Base-by-base conservation (phyloP, 2,888 invertebrate genomes). In the Saturnia pavonia region DNA sequence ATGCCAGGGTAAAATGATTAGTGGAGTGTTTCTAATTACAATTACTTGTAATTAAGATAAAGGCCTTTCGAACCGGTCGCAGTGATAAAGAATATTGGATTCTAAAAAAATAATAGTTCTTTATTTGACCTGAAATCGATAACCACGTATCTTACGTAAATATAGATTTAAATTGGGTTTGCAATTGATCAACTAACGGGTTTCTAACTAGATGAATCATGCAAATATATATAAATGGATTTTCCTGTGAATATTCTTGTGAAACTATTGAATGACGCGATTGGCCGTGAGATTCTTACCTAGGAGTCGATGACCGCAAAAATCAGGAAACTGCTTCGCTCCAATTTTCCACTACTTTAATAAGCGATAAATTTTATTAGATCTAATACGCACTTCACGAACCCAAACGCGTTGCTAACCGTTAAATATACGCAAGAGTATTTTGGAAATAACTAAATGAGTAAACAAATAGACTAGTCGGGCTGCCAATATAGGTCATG, bases 221-320 rank as follows among this genome's bases (percentile, higher is more conserved):
- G 70, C 71, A 76, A 76, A 78, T 73, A 72, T 76, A 77, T 73
- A 75, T 72, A 72, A 72, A 68, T 72, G 79, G 80, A 78, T 81
- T 85, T 85, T 82, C 84, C 85, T 81, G 73, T 51, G 76, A 71
- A 72, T 78, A 81, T 82, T 85, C 81, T 81, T 74, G 75, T 75
- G 76, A 84, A 78, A 77, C 67, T 75, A 75, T 65, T 65, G 40
- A 40, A n/a, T 40, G 65, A 65, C 65, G 65, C 34, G 65, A 40
- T 65, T 40, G 65, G 40, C 40, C 74, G 74, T 68, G 75, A 71
- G 74, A 73, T 73, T 72, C 70, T 60, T 72, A 79, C 77, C 77
- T 79, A 76, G 77, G 76, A 79, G 86, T 87, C 88, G 85, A 80
- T 84, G 87, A 87, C 87, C 88, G 84, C 78, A 74, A 75, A 72